These are phyloP conservation scores for Danaus chrysippus DNA, from an alignment of 2,888 invertebrate genomes.

Conservation along the genomic window DNA sequence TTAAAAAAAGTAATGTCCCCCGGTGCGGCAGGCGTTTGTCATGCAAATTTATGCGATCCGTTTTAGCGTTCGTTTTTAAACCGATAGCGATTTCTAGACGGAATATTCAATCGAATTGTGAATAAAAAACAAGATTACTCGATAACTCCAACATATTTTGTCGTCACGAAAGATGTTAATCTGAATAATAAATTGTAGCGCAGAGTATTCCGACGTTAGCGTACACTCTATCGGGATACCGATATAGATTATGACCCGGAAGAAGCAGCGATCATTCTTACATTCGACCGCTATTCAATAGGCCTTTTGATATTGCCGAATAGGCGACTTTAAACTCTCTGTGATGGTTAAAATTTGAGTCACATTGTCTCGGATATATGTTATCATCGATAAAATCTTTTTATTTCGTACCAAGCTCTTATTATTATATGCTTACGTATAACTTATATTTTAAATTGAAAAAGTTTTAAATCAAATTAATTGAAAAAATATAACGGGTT, in stretches of 20 bases:
- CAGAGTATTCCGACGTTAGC: slow-evolving; percentile 26
- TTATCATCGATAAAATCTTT: neutral
- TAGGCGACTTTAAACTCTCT: neutral
- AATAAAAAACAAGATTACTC: slow-evolving; percentile 54
- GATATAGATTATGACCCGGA: slow-evolving; percentile 5
- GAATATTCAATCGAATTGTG: slow-evolving; percentile 64
- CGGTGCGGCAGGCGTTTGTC: slow-evolving; percentile 63
- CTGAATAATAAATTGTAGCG: slow-evolving; percentile 46
- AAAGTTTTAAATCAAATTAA: too few species aligned
- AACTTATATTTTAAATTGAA: too few species aligned
- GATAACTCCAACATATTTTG: slow-evolving; percentile 53
- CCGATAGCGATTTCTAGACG: slow-evolving; percentile 69
- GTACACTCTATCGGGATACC: slow-evolving; percentile 13
- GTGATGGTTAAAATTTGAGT: neutral
- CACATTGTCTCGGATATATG: neutral
- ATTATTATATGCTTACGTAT: too few species aligned
- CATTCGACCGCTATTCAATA: neutral
- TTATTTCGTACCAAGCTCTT: too few species aligned
- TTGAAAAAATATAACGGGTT: too few species aligned
- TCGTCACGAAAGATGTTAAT: slow-evolving; percentile 54
- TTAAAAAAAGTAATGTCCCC: slow-evolving; percentile 73
- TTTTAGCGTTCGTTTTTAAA: slow-evolving; percentile 68
- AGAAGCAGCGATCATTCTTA: slow-evolving; percentile 6
- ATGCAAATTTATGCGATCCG: slow-evolving; percentile 76
- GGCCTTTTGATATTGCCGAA: neutral